Evolutionary conservation across 2,888 invertebrate genomes (phyloP), one percentile per base, ranked within the genome.

Genomic region (Lapara coniferarum): DNA sequence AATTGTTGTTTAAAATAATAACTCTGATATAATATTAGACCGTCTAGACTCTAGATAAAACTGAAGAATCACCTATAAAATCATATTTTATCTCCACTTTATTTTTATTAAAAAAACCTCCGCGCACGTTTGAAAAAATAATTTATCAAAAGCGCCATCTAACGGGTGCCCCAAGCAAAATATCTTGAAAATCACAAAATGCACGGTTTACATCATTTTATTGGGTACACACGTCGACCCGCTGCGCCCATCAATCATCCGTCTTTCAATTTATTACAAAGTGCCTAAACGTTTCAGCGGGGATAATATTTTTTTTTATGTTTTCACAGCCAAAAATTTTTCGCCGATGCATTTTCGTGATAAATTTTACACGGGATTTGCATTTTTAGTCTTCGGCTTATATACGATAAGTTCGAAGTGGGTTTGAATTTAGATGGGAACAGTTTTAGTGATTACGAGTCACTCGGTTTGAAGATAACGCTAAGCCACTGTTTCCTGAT

Each of bases 111-210:
- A 52, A n/a, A 52, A 16, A 16, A 10, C 10, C 10, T 55, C 5
- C 3, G 14, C 14, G 0, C 30, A 30, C 13, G 14, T 13, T 13
- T 6, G 37, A 57, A 30, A 57, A 51, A 63, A 63, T 13, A 19
- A 46, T 44, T 19, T 49, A 63, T 49, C 46, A 12, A 12, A 46
- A 19, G 49, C 57, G 58, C 57, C 57, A 63, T 19, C n/a, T 46
- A 59, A 16, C 59, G 46, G 7, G 59, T 6, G 59, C 16, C 12
- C 63, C 5, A 63, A 63, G 63, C 49, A 49, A 19, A 63, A 49
- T 63, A 63, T 63, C 63, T 63, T 63, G 19, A 63, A 63, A 63
- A 63, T 63, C 63, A 63, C 49, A 63, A 59, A 63, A 63, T 63
- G 49, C 63, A 49, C 63, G 49, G 63, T 49, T 63, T 63, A 63